Evolutionary conservation across 92 coral and sea anemone genomes (phyloP).

Genomic region (Blastomussa wellsi): DNA sequence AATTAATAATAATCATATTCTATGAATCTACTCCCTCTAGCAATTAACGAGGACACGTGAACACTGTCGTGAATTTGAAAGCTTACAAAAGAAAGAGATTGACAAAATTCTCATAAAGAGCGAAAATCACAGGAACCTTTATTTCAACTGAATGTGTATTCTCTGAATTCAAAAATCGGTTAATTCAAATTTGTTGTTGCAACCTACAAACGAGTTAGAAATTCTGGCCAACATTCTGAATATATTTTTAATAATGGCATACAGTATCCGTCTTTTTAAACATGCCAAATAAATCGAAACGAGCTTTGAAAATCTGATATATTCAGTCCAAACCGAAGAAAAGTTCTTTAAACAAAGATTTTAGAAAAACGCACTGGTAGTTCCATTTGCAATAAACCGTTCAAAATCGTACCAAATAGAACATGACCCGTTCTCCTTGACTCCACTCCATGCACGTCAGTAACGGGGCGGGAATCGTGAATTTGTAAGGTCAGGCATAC

Average conservation of each 20-base stretch:
- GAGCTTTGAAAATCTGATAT: too few species aligned
- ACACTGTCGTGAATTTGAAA: neutral
- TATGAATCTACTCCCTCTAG: neutral
- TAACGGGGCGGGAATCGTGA: slow-evolving; percentile 12
- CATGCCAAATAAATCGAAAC: neutral
- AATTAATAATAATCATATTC: neutral
- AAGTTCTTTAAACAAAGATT: neutral
- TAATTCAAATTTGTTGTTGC: neutral
- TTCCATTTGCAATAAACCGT: slow-evolving; percentile 16
- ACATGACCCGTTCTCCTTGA: slow-evolving; percentile 1
- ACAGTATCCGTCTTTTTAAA: neutral
- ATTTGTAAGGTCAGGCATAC: neutral
- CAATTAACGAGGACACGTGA: neutral
- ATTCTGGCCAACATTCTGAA: neutral
- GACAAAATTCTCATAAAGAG: neutral
- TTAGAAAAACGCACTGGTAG: neutral
- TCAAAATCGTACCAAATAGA: slow-evolving; percentile 8
- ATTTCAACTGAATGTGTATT: neutral
- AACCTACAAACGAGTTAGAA: neutral
- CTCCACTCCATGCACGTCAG: neutral
- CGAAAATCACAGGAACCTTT: neutral
- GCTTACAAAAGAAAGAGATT: neutral
- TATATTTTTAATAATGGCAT: neutral
- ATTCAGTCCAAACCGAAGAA: neutral
- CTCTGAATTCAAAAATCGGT: neutral